Percentiles rank a stretch among this genome's conserved stretches.
phyloP scores from a whole-genome alignment of 2,797 vertebrate genomes.

The Rhynchonycteris naso region DNA sequence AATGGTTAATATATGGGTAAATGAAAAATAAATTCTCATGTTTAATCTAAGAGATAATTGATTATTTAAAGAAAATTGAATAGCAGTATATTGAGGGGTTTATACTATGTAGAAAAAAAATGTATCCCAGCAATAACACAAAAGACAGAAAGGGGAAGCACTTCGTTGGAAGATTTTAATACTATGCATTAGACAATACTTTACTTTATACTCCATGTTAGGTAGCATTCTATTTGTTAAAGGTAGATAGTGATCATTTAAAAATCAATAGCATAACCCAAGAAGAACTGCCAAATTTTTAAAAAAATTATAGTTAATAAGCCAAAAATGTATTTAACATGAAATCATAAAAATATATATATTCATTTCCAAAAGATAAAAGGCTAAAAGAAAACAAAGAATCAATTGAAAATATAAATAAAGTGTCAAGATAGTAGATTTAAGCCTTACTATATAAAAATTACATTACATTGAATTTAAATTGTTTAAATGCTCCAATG shows the following conservation, averaged over 20 bases:
- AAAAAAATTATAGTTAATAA: background rate
- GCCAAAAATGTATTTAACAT: background rate
- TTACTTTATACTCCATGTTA: background rate
- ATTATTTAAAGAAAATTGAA: conserved; percentile 12
- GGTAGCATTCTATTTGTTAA: background rate
- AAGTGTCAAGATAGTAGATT: background rate
- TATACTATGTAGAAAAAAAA: conserved; percentile 8
- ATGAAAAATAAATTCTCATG: background rate
- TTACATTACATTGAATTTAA: background rate
- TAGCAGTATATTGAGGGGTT: background rate
- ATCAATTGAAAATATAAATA: background rate
- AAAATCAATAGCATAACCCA: background rate
- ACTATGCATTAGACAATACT: background rate
- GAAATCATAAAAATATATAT: background rate
- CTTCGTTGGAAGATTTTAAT: background rate
- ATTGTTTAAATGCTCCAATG: background rate
- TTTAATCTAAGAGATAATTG: background rate
- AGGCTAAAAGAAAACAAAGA: background rate
- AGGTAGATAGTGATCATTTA: background rate
- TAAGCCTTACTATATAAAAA: background rate
- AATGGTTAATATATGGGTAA: background rate
- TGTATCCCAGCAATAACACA: background rate
- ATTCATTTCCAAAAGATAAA: background rate
- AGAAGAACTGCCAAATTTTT: background rate
- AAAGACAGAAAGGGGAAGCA: background rate